A percentile compares a stretch with the other conserved stretches of the same genome.
Evolutionary conservation across 2,797 vertebrate species (phyloP).

Genomic region (Melanotaenia maccullochi): DNA sequence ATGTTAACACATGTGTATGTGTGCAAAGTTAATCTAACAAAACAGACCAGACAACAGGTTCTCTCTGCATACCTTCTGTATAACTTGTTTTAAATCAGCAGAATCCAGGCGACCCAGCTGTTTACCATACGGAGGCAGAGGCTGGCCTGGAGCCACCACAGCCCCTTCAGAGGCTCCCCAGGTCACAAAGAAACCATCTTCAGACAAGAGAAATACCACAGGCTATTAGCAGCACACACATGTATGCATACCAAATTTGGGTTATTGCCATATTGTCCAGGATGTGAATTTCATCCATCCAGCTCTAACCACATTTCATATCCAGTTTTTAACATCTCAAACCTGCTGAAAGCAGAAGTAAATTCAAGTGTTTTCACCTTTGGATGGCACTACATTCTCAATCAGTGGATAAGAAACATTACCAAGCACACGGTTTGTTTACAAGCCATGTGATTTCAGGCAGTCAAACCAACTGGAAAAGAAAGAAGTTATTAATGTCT

Average conservation of each 20-base stretch:
- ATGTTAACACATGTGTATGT: neutral
- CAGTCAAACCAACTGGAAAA: conserved; percentile 14
- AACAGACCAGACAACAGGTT: neutral
- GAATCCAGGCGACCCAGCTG: conserved; percentile 88
- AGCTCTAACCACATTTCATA: conserved; percentile 1
- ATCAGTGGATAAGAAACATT: conserved; percentile 10
- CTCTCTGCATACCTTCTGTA: conserved; percentile 88
- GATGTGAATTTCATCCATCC: neutral
- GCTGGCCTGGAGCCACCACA: conserved; percentile 82
- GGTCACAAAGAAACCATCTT: conserved; percentile 93
- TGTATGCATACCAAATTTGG: neutral
- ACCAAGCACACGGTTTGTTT: conserved; percentile 1
- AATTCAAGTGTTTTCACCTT: conserved; percentile 7
- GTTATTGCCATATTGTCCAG: neutral
- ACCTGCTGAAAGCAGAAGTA: conserved; percentile 8
- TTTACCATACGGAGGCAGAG: conserved; percentile 90
- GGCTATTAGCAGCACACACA: neutral
- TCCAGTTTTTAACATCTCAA: conserved; percentile 3
- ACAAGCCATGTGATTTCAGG: conserved; percentile 1
- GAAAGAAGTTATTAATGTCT: neutral
- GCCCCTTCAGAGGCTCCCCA: conserved; percentile 87
- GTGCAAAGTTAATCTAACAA: conserved; percentile 1
- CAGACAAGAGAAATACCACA: conserved; percentile 25
- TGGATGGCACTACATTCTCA: neutral
- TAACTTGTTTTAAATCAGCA: conserved; percentile 88